Base-by-base conservation (phyloP, 2,113 vertebrate genomes). In the Aplodontia rufa region DNA sequence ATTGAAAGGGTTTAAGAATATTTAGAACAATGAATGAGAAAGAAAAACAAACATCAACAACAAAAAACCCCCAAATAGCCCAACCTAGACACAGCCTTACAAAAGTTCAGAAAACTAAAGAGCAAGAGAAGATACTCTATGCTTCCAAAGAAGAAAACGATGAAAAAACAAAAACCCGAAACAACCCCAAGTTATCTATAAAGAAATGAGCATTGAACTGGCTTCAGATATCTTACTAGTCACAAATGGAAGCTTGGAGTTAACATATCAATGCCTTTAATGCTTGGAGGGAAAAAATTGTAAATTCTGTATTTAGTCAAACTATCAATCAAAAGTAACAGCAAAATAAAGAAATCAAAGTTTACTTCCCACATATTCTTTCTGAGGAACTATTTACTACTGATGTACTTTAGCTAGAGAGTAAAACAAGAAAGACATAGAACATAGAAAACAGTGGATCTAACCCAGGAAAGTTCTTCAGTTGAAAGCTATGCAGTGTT, bases 301-400 rank as follows among this genome's bases (percentile, higher is more conserved):
- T 72, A 60, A 79, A 84, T 69, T 87, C 79, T 91, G 26, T 76
- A 69, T 92, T 78, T 47, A 85, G 58, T 85, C 60, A 88, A 87
- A 85, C 28, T 81, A 90, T 81, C 71, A 58, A 71, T 87, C 66
- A 93, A 47, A 94, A 96, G 69, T 53, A 37, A 91, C 49, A 71
- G 45, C 45, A 96, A 91, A 91, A 84, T 72, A 69, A 89, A 94
- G 51, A 55, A 42, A 75, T 93, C 62, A 40, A 93, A 45, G 24
- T 81, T 97, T 89, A 90, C n/a, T 53, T 91, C 64, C 68, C 40
- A 45, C 32, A 30, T 40, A 47, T 69, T 88, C 64, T 90, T 94
- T 71, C 86, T 86, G 40, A 83, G 79, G 37, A 89, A 45, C 40
- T 76, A 88, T 45, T 91, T 69, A 58, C 30, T 72, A 88, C 30